Percentiles rank a stretch among this genome's conserved stretches.
Conservation (phyloP, 2,888 invertebrate genomes). For the Acleris sparsana region DNA sequence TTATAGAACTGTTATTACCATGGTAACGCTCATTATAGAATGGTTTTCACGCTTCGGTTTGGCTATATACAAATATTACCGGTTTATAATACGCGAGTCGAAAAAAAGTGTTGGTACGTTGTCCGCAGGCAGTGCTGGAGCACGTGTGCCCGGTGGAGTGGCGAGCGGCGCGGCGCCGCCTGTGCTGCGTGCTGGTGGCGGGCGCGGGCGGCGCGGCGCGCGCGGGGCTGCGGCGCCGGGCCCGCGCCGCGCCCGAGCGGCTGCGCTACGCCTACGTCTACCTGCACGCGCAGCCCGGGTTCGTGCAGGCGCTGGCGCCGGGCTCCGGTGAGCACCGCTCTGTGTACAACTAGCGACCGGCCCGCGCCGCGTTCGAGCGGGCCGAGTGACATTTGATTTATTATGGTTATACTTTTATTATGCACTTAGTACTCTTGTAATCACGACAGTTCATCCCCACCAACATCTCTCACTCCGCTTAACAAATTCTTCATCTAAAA, state of each 20-base stretch:
- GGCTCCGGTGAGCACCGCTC: conserved; percentile 68
- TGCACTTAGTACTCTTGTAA: too few species aligned
- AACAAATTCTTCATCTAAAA: too few species aligned
- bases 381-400: conserved; percentile 61
- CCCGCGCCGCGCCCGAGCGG: conserved; percentile 87
- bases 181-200: conserved; percentile 86
- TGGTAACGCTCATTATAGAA: too few species aligned
- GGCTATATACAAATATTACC: too few species aligned
- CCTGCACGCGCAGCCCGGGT: conserved; percentile 91
- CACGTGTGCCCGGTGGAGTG: conserved; percentile 95
- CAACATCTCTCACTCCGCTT: too few species aligned
- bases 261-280: conserved; percentile 95
- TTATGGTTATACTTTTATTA: too few species aligned
- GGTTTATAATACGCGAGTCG: too few species aligned
- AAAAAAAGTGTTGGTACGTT: background rate
- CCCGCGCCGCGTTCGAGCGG: conserved; percentile 82
- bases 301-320: conserved; percentile 88
- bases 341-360: background rate
- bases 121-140: conserved; percentile 86
- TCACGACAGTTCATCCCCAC: too few species aligned
- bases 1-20: too few species aligned
- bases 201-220: conserved; percentile 82
- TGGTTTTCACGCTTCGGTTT: too few species aligned
- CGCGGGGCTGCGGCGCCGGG: conserved; percentile 74
- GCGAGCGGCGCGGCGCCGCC: conserved; percentile 88